Evolutionary conservation across 2,113 vertebrate genomes (phyloP), one percentile per base, ranked within the genome.

Genomic region (Synchiropus splendidus): DNA sequence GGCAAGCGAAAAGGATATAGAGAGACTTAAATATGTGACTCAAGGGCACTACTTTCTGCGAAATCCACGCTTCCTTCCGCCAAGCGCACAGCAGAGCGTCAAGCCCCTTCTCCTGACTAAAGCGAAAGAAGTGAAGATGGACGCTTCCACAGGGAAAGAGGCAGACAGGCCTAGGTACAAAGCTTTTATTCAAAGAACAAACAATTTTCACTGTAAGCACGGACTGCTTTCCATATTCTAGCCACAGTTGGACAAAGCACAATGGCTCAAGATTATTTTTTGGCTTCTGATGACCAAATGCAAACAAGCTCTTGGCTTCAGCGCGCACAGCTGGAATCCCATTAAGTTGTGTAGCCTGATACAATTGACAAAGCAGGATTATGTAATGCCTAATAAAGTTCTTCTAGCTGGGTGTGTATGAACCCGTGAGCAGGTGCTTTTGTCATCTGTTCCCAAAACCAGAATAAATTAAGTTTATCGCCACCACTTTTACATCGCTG

Each of bases 1-100:
- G 31, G 68, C 66, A 5, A 53, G 48, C 1, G 53, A 63, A 37
- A 54, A 63, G 5, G 80, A 85, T 39, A 12, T 5, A 9, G 49
- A 43, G 2, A 69, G 70, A 16, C 67, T 90, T 1, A 53, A 70
- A 44, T 85, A 45, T 17, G 57, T 89, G 16, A 79, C 85, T 55
- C 72, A 67, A 15, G 70, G 49, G 6, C 82, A 84, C 9, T 75
- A 51, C 43, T 92, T 87, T 67, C 82, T 96, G 8, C 87, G 71
- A 56, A 95, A 93, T 36, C 92, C 92, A 4, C 85, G 89, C 1
- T 94, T 89, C 62, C 88, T 90, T 58, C 84, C 87, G 6, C 85
- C 77, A 1, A 82, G 85, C 45, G 43, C 79, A 8, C 62, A 51
- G 0, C 34, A 40, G 0, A 87, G 90, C 4, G 85, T 85, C 41